Evolutionary conservation across 2,113 vertebrate species (phyloP).

Genomic region (Hemichromis elongatus): DNA sequence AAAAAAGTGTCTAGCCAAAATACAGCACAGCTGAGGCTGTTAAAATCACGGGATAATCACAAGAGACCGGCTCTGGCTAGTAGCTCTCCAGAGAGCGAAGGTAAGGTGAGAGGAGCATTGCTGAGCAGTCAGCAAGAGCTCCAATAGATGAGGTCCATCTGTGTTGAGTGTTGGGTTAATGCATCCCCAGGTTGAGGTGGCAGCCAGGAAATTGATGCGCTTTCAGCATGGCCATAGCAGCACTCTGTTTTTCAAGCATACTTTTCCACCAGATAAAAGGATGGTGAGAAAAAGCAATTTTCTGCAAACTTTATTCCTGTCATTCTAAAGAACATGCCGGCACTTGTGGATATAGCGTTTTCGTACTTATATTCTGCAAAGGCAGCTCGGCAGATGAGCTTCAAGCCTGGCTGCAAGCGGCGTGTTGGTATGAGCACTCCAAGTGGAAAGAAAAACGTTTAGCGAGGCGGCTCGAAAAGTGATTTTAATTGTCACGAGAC

Average conservation of each 20-base stretch:
- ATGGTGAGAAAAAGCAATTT: neutral
- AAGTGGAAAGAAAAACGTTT: neutral
- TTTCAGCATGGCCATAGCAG: neutral
- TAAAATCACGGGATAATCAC: conserved; percentile 66
- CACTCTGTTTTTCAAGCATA: conserved; percentile 9
- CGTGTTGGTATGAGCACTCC: neutral
- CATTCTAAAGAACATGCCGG: neutral
- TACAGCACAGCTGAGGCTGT: conserved; percentile 54
- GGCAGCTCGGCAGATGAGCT: neutral
- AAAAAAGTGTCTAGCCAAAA: conserved; percentile 62
- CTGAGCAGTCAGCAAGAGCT: neutral
- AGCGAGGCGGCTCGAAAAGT: neutral
- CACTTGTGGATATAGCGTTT: neutral
- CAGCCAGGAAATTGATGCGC: conserved; percentile 14
- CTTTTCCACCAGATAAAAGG: neutral
- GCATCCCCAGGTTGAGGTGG: neutral
- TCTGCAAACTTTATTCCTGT: neutral
- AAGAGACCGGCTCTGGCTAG: conserved; percentile 32
- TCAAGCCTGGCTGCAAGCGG: neutral
- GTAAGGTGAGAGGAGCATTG: conserved; percentile 17
- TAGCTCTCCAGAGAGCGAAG: conserved; percentile 26
- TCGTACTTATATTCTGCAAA: neutral
- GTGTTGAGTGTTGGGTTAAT: conserved; percentile 17
- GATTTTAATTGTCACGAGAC: neutral
- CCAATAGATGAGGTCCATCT: neutral